These are phyloP conservation scores for Pseudanteris insignis DNA, from an alignment of 2,888 invertebrate genomes.

Conservation along the genomic window DNA sequence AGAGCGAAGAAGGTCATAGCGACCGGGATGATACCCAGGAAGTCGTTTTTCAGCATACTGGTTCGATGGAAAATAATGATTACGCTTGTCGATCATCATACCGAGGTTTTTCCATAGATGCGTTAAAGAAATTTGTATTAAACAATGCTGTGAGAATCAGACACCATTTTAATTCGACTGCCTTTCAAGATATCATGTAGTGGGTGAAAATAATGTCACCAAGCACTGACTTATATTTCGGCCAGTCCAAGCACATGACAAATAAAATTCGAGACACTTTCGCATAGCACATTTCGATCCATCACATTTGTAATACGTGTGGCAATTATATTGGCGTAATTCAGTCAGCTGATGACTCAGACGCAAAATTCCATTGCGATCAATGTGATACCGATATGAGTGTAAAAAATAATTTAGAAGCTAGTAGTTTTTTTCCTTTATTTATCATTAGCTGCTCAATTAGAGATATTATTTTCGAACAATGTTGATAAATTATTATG, in stretches of 20 bases:
- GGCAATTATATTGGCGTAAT: not conserved
- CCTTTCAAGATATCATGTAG: not conserved
- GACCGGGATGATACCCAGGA: too few species aligned
- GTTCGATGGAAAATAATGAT: too few species aligned
- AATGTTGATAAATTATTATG: not conserved
- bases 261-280: conserved; percentile 3
- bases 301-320: conserved; percentile 10
- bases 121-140: not conserved
- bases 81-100: too few species aligned
- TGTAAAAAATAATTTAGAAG: conserved; percentile 11
- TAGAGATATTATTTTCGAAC: conserved; percentile 11
- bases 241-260: not conserved
- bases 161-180: not conserved
- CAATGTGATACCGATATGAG: conserved; percentile 1
- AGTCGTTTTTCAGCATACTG: too few species aligned
- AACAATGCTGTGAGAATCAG: not conserved
- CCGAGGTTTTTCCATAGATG: too few species aligned
- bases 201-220: not conserved
- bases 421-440: conserved; percentile 12
- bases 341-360: not conserved
- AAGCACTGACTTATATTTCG: not conserved
- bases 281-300: conserved; percentile 1
- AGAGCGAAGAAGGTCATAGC: too few species aligned
- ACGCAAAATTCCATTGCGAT: not conserved
- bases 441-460: conserved; percentile 18